Base-by-base conservation (phyloP, 2,113 vertebrate genomes). In the Gallinago undulata region DNA sequence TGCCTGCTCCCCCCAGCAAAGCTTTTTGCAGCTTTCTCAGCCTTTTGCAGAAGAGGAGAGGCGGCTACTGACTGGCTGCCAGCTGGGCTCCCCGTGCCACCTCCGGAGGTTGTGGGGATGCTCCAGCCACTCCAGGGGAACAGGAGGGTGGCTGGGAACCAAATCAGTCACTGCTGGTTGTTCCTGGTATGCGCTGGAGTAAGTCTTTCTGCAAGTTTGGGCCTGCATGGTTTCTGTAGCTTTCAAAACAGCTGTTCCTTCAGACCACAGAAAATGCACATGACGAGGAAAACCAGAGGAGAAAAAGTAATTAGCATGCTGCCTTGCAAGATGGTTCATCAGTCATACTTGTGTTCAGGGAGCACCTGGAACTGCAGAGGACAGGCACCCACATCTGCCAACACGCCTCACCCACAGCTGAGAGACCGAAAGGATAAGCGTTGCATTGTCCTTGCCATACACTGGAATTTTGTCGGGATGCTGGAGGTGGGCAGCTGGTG, bases 1-100 rank as follows among this genome's bases (percentile, higher is more conserved):
- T 76, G 56, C 48, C 12, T 28, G 59, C 31, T 72, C 30, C 50
- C 70, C 37, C n/a, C 75, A 88, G 43, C 75, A 51, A 73, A 87
- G 73, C 51, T 77, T 14, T 45, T 60, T 51, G 67, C 50, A 81
- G 28, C 47, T 78, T 66, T 87, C 92, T 48, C 92, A 91, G 51
- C 37, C 73, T 81, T 83, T 35, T 25, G 66, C 3, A 2, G 74
- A 43, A 56, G 47, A 51, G 50, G 35, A 91, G 68, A 47, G 60
- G 72, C 1, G 0, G 43, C 39, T 0, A 0, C 50, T 15, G 84
- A 51, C 75, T 48, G 55, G 27, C 59, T 60, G 48, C 50, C 78
- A 31, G 63, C 53, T 2, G 19, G 67, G 7, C 74, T 95, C 30
- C 63, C 50, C 0, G 1, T n/a, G 51, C 68, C 3, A 2, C 47